Evolutionary conservation across 2,113 vertebrate genomes (phyloP), one percentile per base, ranked within the genome.

Genomic region (Corythornis madagascariensis): DNA sequence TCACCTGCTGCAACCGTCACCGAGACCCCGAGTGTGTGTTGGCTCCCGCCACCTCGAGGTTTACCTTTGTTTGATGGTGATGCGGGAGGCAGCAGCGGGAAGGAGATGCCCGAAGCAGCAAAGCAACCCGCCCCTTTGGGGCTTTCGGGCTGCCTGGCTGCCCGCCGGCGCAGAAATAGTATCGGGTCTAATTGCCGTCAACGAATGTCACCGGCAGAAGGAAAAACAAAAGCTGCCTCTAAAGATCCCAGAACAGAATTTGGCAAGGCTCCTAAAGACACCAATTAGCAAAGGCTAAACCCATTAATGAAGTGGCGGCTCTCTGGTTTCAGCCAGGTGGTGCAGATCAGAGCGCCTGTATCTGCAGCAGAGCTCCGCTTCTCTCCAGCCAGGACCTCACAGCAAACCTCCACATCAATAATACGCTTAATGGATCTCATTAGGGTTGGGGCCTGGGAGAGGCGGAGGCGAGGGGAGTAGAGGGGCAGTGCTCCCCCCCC

Each of bases 321-420:
- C 96, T 97, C 96, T 95, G 94, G 90, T 97, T 97, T 95, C 96
- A 89, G 92, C 97, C 97, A 97, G 97, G 96, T 97, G 97, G 97
- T 82, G 78, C 93, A 76, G 90, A 96, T 98, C 97, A 96, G 83
- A 91, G 95, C 24, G 83, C 91, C 53, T 89, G 80, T 94, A 94
- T 94, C 94, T 95, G 95, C 90, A 35, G 85, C 95, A 86, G 85
- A 92, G 92, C 93, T 91, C 92, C 83, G 56, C 84, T 90, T 86
- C 90, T 64, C 95, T 94, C 78, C 87, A 76, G 89, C 93, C 78
- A 42, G 92, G 97, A 97, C 97, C 97, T 96, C 96, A 90, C 97
- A 95, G 93, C 65, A 83, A 92, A 96, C 66, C 69, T 86, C 89
- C 66, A 93, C 96, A 96, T 97, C 95, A 96, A 97, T 96, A 96